Conservation (phyloP, 2,113 vertebrate genomes). For the Myrmophylax atrothorax region DNA sequence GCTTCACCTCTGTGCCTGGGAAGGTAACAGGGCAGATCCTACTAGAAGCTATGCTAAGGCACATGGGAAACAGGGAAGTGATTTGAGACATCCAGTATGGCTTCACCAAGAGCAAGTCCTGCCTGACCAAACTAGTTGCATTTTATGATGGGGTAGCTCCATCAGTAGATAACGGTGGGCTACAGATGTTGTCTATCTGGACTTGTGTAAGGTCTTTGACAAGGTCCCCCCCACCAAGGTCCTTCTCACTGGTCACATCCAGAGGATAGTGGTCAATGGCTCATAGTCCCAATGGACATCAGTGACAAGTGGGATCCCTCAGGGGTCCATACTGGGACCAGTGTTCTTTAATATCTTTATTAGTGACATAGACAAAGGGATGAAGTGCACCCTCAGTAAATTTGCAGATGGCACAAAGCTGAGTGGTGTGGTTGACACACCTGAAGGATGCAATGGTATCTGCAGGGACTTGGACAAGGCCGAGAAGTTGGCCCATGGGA, state of each 20-base stretch:
- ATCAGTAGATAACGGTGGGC: too few relatives aligned
- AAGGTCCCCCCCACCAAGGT: background rate
- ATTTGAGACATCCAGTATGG: background rate
- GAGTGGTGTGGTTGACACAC: background rate
- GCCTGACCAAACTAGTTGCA: background rate
- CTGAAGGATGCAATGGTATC: background rate
- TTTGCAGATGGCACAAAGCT: background rate
- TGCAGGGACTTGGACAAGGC: background rate
- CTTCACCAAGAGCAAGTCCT: background rate
- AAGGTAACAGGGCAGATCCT: background rate
- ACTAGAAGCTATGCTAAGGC: background rate
- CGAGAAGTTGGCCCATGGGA: background rate
- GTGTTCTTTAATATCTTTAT: background rate
- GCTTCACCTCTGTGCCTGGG: background rate
- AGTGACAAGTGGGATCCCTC: background rate
- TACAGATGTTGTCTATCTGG: background rate
- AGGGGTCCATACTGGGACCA: background rate
- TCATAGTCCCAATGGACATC: background rate
- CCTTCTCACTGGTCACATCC: background rate
- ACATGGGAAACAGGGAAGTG: background rate
- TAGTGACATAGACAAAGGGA: background rate
- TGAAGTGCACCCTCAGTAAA: background rate
- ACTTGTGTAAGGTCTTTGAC: background rate
- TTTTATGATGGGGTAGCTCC: background rate
- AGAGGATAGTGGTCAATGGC: background rate